Percentiles rank a stretch among this genome's conserved stretches.
Conservation (phyloP, 2,797 vertebrate species). For the Protonibea diacanthus region DNA sequence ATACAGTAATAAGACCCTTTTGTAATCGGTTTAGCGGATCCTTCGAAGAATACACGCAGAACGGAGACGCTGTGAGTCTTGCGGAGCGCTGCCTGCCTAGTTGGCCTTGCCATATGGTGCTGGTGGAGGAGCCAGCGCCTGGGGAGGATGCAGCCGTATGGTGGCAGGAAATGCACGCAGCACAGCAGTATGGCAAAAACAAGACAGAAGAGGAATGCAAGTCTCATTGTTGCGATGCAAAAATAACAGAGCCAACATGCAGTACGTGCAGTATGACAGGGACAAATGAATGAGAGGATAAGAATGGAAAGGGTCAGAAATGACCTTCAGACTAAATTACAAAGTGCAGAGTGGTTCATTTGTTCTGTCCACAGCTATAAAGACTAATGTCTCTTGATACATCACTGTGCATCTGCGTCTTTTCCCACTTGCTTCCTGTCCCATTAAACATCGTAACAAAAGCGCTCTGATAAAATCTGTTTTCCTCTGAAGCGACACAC, state of each 20-base stretch:
- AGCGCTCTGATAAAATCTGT: conserved; percentile 57
- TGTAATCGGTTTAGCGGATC: background rate
- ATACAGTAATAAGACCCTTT: background rate
- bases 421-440: conserved; percentile 31
- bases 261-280: conserved; percentile 31
- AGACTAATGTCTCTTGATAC: conserved; percentile 40
- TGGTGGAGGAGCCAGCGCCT: conserved; percentile 64
- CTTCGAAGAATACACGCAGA: conserved; percentile 35
- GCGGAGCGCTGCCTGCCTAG: conserved; percentile 52
- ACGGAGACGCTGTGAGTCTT: conserved; percentile 30
- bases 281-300: conserved; percentile 51
- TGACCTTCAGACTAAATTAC: conserved; percentile 75
- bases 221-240: conserved; percentile 36
- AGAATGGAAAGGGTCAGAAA: conserved; percentile 53
- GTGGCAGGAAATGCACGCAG: conserved; percentile 77
- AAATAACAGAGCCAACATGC: conserved; percentile 16
- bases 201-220: conserved; percentile 53
- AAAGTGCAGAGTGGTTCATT: conserved; percentile 53
- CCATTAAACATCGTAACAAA: conserved; percentile 68
- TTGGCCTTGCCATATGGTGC: conserved; percentile 79
- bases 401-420: conserved; percentile 38
- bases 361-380: conserved; percentile 27
- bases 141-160: conserved; percentile 74
- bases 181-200: conserved; percentile 54
- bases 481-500: conserved; percentile 28